Evolutionary conservation across 2,888 invertebrate genomes (phyloP), one percentile per base, ranked within the genome.

Genomic region (Onthophagus sagittarius): DNA sequence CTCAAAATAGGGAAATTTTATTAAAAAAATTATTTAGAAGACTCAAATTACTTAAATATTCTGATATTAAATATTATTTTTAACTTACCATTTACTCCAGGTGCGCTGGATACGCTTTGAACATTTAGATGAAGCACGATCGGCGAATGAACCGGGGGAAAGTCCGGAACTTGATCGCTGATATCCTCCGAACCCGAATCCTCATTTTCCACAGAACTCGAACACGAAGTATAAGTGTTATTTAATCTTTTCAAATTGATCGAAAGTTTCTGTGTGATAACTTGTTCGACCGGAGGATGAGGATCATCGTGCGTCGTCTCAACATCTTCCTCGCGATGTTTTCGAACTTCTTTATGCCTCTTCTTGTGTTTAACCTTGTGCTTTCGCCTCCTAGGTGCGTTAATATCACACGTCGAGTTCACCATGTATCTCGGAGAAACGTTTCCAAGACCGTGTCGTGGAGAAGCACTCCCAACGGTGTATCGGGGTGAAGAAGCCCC

Each of bases 341-440:
- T 84, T 70, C 82, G 77, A 75, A 85, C 84, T 73, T 82, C 90
- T 76, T 90, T 90, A 75, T 90, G 88, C 81, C 90, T 91, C 80
- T 91, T 90, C 82, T 91, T 92, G 83, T 93, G 93, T 88, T 94
- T 94, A 84, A 93, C 93, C 84, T 94, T 94, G 70, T 92, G 89
- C 80, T 89, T 88, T 77, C 86, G 87, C 74, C 86, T 86, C 75
- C 86, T 84, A 62, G 86, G 82, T 75, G 85, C 73, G 77, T 82
- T 81, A 62, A 83, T 73, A 70, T 85, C 85, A 73, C 81, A 81
- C 15, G 83, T 78, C 6, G 83, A 77, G 63, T 80, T 81, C 75
- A 77, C 79, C 64, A 86, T 84, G 76, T 86, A 86, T 62, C 88
- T 85, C 9, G 90, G 88, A 11, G 90, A 89, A 76, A 88, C 87